Evolutionary conservation across 2,797 vertebrate species (phyloP), one percentile per base, ranked within the genome.

Genomic region (Rhinichthys osculus): DNA sequence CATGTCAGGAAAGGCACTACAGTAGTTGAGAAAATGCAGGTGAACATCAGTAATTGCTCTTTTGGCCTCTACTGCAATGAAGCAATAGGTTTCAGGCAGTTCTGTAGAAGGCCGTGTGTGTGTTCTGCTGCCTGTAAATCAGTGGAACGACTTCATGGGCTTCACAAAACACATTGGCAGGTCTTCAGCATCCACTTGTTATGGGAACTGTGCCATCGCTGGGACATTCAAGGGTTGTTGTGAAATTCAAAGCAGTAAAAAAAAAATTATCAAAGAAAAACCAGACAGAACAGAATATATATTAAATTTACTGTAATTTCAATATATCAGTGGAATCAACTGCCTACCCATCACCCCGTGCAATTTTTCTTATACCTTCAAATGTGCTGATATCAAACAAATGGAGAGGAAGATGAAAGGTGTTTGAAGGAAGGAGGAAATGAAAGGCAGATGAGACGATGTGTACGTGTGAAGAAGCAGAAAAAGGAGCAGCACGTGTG

Each of bases 131-230:
- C 52, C 38, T 85, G 50, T 85, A 78, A 72, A 79, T 85, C 76
- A 85, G 52, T 13, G 19, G 67, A 70, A 79, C 4, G 67, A 85
- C 83, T 79, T 85, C 40, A 85, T 78, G 83, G 76, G 83, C 76
- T 79, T 79, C 19, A 40, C 76, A 72, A 79, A 85, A 70, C 67
- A 79, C 66, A 79, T 64, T 85, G 83, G 52, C 76, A 71, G 67
- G 38, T 85, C 76, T 71, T 85, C 76, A 85, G 40, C 83, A 42
- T 78, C 33, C 23, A 69, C 44, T 77, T 72, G 52, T 62, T 79
- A 79, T 21, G 66, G 76, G 83, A 79, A 79, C 38, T 21, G 38
- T 30, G 74, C 83, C 74, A 84, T 84, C 23, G 6, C 44, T 35
- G 73, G 73, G 82, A 78, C 73, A 69, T 54, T 78, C 33, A 30